Evolutionary conservation across 2,888 invertebrate species (phyloP).

Genomic region (Penaeus monodon): DNA sequence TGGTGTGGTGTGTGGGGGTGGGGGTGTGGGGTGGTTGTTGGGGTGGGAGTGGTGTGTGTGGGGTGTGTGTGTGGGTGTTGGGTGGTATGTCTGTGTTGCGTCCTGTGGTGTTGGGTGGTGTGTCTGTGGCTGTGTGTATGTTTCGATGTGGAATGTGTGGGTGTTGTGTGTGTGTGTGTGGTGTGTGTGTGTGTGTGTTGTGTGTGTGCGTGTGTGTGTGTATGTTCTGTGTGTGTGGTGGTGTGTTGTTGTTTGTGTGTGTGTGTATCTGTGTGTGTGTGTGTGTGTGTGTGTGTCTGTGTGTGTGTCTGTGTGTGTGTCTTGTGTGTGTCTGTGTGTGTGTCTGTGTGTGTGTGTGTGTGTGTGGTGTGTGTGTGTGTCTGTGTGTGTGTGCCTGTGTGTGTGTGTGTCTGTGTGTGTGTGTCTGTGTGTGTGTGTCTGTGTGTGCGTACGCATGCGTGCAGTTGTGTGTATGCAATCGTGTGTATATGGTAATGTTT

Average conservation of each 20-base stretch:
- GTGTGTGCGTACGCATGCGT: neutral
- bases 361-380: too few species aligned
- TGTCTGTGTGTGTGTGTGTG: too few species aligned
- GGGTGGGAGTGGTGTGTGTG: neutral
- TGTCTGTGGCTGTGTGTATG: neutral
- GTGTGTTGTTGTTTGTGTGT: neutral
- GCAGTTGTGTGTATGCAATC: neutral
- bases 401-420: too few species aligned
- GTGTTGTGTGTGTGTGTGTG: neutral
- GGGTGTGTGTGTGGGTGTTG: neutral
- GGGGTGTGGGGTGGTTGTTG: neutral
- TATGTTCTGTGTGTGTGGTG: conserved; percentile 15
- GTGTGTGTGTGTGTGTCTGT: too few species aligned
- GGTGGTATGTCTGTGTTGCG: neutral
- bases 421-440: conserved; percentile 8
- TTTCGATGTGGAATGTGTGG: neutral
- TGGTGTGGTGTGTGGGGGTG: neutral
- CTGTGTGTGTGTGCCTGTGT: too few species aligned
- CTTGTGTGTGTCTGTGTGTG: too few species aligned
- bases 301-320: too few species aligned
- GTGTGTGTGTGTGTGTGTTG: neutral
- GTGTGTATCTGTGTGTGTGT: neutral
- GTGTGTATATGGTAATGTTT: neutral
- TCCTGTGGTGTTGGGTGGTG: neutral
- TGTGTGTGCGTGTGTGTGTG: conserved; percentile 1